Base-by-base conservation (phyloP, 2,797 vertebrate genomes). In the Microctenopoma stevenorrisi region DNA sequence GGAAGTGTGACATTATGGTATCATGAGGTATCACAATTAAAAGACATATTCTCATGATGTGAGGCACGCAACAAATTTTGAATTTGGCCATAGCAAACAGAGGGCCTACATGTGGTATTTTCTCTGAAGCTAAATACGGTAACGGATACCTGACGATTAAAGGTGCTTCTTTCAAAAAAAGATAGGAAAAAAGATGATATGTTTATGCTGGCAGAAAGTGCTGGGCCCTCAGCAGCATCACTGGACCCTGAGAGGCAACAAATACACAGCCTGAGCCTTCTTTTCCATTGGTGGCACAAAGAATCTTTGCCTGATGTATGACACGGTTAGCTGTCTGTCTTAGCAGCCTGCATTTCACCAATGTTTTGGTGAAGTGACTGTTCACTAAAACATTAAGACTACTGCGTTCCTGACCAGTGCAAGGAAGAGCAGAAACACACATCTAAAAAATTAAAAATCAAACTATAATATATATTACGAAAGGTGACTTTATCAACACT, bases 191-290 rank as follows among this genome's bases (percentile, higher is more conserved):
- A 68, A 76, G 53, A 10, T 35, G 11, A 43, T 40, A 50, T 65
- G 65, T 83, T 87, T 81, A 77, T 28, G 26, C 56, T 79, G 74
- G 80, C 72, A 72, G 55, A 30, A 44, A 53, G 22, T 3, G 1
- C 6, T 14, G 1, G 68, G 58, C 35, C 42, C 68, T 54, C 53
- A 50, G 75, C 61, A 73, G 50, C 65, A 69, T 80, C 73, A 47
- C 61, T 28, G 52, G 14, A 46, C 48, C 57, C 71, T 22, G 15
- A 44, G 25, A 47, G 3, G 26, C n/a, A 12, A 43, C 46, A 43
- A 2, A 40, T 15, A 49, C 33, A 52, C 43, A 54, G 53, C 35
- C 37, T 25, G 7, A 60, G 40, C 33, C 46, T 37, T 35, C 14
- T 7, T 63, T 61, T 59, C 59, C 35, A 58, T 43, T 35, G 28